Conservation (phyloP, 2,888 invertebrate species). For the Atrina japonica region DNA sequence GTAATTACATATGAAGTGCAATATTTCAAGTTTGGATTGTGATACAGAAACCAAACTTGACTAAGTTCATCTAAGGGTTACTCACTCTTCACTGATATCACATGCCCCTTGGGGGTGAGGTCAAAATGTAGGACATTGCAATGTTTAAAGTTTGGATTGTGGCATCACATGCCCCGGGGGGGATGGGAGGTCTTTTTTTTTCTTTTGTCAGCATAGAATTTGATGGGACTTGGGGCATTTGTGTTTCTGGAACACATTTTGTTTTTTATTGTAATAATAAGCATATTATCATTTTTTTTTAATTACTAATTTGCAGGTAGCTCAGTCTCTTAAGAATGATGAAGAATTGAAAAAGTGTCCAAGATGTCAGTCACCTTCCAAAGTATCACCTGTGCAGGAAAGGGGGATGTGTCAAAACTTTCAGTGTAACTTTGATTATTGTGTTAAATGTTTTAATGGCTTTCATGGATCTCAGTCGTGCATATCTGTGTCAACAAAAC, state of each 20-base stretch:
- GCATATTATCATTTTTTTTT: background rate
- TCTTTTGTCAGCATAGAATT: background rate
- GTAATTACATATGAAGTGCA: too few relatives aligned
- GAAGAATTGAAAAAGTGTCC: conserved; percentile 70
- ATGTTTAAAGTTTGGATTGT: background rate
- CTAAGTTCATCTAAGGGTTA: too few relatives aligned
- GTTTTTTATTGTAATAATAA: too few relatives aligned
- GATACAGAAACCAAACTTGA: too few relatives aligned
- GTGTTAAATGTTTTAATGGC: conserved; percentile 60
- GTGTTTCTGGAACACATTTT: too few relatives aligned
- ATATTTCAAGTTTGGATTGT: too few relatives aligned
- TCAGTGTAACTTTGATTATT: conserved; percentile 65
- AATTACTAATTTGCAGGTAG: conserved; percentile 55
- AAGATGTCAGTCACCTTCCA: conserved; percentile 63
- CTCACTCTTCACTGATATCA: too few relatives aligned
- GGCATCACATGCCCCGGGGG: too few relatives aligned
- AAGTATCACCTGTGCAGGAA: conserved; percentile 62
- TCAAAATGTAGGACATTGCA: too few relatives aligned
- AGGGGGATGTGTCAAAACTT: conserved; percentile 60
- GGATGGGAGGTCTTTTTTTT: background rate
- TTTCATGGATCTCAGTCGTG: conserved; percentile 65
- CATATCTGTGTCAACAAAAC: conserved; percentile 51
- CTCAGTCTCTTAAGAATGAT: conserved; percentile 60
- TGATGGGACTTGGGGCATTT: too few relatives aligned
- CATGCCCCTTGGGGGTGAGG: too few relatives aligned